Evolutionary conservation across 2,113 vertebrate genomes (phyloP).

Genomic region (Chaetops frenatus): DNA sequence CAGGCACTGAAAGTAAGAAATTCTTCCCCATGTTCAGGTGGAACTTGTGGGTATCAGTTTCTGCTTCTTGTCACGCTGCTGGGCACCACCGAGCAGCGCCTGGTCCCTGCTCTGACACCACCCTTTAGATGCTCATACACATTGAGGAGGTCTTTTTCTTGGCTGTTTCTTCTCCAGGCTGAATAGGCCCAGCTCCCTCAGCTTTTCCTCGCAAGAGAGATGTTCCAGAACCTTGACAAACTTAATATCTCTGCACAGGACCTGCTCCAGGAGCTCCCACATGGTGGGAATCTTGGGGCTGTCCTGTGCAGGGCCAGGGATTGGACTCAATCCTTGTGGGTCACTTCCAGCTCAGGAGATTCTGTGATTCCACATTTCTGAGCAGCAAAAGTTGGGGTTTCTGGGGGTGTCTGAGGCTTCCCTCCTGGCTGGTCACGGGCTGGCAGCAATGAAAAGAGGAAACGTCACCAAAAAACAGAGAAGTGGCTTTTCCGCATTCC

Average conservation of each 20-base stretch:
- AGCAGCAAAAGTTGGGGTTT: not conserved
- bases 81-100: not conserved
- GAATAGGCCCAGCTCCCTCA: not conserved
- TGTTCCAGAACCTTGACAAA: not conserved
- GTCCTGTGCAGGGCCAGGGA: not conserved
- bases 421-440: no score
- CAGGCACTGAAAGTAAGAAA: not conserved
- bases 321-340: not conserved
- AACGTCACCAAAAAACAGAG: accelerated
- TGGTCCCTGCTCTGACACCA: not conserved
- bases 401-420: not conserved
- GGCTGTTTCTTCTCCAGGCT: not conserved
- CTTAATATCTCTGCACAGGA: not conserved
- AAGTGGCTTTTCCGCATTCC: not conserved
- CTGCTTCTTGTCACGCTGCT: not conserved
- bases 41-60: not conserved
- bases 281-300: accelerated
- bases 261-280: not conserved
- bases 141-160: not conserved
- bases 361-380: not conserved
- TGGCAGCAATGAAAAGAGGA: not conserved
- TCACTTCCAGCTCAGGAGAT: not conserved
- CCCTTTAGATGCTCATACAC: not conserved
- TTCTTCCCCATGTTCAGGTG: not conserved
- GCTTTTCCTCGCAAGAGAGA: not conserved